Base-by-base conservation (phyloP, 2,797 vertebrate species). In the Thripadectes ignobilis region DNA sequence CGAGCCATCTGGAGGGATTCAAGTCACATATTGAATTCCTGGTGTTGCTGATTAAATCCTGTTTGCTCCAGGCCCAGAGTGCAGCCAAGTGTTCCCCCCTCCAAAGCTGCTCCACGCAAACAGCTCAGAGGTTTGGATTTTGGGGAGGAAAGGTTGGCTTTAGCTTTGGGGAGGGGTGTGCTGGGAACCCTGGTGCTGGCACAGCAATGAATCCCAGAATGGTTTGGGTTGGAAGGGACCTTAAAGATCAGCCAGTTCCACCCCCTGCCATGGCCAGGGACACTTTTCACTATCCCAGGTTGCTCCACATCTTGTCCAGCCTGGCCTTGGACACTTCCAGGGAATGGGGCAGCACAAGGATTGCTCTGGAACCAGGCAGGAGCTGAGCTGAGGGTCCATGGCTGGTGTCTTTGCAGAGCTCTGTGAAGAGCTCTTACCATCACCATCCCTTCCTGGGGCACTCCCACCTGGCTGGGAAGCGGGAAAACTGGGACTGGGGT, bases 1-100 rank as follows among this genome's bases (percentile, higher is more conserved):
- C n/a, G 52, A 80, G 80, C 89, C 95, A 92, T 85, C 91, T 92
- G 95, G 85, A 26, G 4, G 2, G 71, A 71, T 81, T 36, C 21
- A 59, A 83, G 90, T 27, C 19, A 5, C 87, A 57, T 86, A 68
- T n/a, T 89, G 89, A 79, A 27, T 93, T 91, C 54, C 74, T 89
- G 71, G 85, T 4, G 41, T 19, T 19, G 63, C 80, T 93, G 69
- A 77, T 79, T 46, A 79, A 95, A 76, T 75, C 86, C 62, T 66
- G 4, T 69, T 76, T 66, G n/a, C 77, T 88, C 85, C 72, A 65
- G 80, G 59, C 36, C 81, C 52, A 68, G 38, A 21, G 51, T 26
- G 81, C 52, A 63, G 87, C 68, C 93, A 90, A 95, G 78, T 41
- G 74, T 66, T 68, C 63, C 26, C 63, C 18, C 4, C 58, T 91